Percentiles rank a stretch among this genome's conserved stretches.
Conservation (phyloP, 1,140 invertebrate species). For the Macrosteles quadrilineatus region DNA sequence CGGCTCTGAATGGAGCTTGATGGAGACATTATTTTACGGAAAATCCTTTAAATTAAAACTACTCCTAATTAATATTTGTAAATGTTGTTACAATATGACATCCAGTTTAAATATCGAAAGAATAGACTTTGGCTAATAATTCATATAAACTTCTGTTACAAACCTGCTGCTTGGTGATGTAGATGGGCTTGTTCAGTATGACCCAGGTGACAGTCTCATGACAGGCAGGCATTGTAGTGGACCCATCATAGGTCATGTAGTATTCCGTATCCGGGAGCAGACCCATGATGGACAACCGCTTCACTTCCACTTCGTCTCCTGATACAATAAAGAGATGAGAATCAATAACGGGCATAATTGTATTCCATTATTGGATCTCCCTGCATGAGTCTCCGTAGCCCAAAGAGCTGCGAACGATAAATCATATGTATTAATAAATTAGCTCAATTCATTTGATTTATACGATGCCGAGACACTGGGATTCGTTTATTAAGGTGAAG, state of each 20-base stretch:
- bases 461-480: neutral
- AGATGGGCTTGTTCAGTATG: slow-evolving; percentile 95
- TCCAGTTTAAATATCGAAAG: no score
- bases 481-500: no score
- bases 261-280: slow-evolving; percentile 89
- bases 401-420: slow-evolving; percentile 65
- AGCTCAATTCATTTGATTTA: slow-evolving; percentile 31
- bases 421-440: slow-evolving; percentile 44
- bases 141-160: no score
- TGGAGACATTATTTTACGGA: no score
- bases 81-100: no score
- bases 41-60: no score
- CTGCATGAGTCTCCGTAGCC: slow-evolving; percentile 81
- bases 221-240: slow-evolving; percentile 90
- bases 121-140: no score
- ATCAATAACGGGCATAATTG: no score
- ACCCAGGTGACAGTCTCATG: slow-evolving; percentile 95
- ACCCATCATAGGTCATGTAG: slow-evolving; percentile 97
- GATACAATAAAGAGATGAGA: slow-evolving; percentile 31
- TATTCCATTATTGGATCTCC: no score
- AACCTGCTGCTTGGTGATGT: slow-evolving; percentile 93
- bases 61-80: no score
- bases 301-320: slow-evolving; percentile 81
- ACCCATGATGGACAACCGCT: slow-evolving; percentile 77
- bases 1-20: no score